A percentile compares a stretch with the other conserved stretches of the same genome.
Evolutionary conservation across 2,888 invertebrate genomes (phyloP).

Genomic region (Stomorhina lunata): DNA sequence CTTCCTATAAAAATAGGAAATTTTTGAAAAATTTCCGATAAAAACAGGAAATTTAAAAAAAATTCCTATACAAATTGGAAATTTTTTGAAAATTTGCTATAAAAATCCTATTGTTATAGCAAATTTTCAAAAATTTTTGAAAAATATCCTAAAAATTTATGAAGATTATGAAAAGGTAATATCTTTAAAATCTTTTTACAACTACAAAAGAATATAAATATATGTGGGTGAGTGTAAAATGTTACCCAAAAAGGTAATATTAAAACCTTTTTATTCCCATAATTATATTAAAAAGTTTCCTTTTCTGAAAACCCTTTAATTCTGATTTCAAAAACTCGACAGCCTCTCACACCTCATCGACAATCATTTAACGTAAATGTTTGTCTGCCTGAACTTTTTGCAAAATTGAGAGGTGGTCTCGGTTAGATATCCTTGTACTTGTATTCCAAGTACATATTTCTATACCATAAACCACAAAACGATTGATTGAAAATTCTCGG

Average conservation of each 20-base stretch:
- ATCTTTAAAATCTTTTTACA: conserved; percentile 58
- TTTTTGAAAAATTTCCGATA: too few species aligned
- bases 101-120: too few species aligned
- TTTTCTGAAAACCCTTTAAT: too few species aligned
- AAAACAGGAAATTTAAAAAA: too few species aligned
- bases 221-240: conserved; percentile 11
- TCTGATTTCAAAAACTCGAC: too few species aligned
- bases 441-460: conserved; percentile 1
- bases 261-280: too few species aligned
- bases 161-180: conserved; percentile 60
- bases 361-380: neutral
- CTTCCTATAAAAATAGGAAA: too few species aligned
- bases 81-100: neutral
- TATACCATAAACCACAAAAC: conserved; percentile 56
- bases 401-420: conserved; percentile 7
- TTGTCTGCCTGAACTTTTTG: neutral
- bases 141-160: too few species aligned
- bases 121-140: too few species aligned
- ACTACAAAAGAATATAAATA: neutral
- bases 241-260: too few species aligned
- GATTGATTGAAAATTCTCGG: conserved; percentile 66
- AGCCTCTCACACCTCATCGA: neutral
- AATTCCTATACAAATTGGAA: too few species aligned
- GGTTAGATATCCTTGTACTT: neutral
- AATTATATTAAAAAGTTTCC: too few species aligned